These are phyloP conservation scores for Neosalanx taihuensis DNA, from an alignment of 2,797 vertebrate genomes.

Conservation along the genomic window DNA sequence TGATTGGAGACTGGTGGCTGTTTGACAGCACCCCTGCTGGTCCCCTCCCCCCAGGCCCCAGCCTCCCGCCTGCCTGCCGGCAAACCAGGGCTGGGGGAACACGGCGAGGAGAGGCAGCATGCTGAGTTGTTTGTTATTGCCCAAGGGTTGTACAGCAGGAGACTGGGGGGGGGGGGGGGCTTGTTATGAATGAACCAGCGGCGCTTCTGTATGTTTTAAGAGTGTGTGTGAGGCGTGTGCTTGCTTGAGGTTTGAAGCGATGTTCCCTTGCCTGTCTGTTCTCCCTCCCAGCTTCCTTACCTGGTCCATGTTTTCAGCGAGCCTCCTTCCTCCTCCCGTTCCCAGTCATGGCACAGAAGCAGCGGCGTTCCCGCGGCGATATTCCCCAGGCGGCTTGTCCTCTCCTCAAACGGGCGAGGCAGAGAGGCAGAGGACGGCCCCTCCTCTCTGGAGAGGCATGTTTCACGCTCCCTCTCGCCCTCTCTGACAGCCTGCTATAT, in stretches of 20 bases:
- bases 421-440: conserved; percentile 50
- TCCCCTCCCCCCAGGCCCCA: background rate
- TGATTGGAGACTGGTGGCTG: conserved; percentile 31
- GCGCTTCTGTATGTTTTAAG: conserved; percentile 36
- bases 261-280: conserved; percentile 21
- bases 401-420: conserved; percentile 54
- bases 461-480: conserved; percentile 29
- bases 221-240: conserved; percentile 36
- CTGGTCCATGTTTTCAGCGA: conserved; percentile 77
- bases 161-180: conserved; percentile 35
- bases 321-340: conserved; percentile 65
- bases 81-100: conserved; percentile 9
- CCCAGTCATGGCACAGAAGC: conserved; percentile 64
- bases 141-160: conserved; percentile 19
- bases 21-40: conserved; percentile 25
- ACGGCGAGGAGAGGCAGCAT: conserved; percentile 25
- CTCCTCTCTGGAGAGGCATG: conserved; percentile 59
- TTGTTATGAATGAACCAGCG: conserved; percentile 32
- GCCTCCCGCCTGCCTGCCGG: background rate
- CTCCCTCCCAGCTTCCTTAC: conserved; percentile 55
- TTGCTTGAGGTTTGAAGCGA: too few relatives aligned
- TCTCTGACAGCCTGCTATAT: conserved; percentile 55
- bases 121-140: conserved; percentile 51
- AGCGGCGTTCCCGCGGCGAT: conserved; percentile 33
- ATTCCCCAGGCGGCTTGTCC: conserved; percentile 47